phyloP scores from a whole-genome alignment of 2,797 vertebrate species.

The Moxostoma hubbsi region DNA sequence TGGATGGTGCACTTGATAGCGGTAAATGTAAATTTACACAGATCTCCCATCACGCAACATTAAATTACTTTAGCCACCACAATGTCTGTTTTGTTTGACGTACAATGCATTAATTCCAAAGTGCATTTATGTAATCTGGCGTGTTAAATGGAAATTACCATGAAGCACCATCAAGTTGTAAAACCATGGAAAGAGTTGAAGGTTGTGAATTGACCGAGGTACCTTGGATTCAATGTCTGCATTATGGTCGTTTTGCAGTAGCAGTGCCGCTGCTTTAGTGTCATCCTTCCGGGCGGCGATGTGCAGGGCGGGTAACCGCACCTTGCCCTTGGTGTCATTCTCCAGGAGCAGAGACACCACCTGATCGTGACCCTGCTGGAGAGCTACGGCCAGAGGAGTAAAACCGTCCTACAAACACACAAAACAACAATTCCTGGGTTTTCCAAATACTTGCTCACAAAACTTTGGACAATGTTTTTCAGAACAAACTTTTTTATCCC shows the following conservation, averaged over 20 bases:
- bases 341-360: constrained; percentile 96
- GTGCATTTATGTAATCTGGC: not conserved
- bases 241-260: constrained; percentile 96
- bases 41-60: constrained; percentile 19
- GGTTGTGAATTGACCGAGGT: constrained; percentile 37
- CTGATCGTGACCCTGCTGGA: constrained; percentile 98
- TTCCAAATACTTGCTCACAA: not conserved
- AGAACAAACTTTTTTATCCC: too few relatives aligned
- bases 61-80: constrained; percentile 16
- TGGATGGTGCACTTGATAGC: constrained; percentile 54
- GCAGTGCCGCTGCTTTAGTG: constrained; percentile 94
- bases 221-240: constrained; percentile 98
- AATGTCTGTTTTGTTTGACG: not conserved
- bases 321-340: constrained; percentile 98
- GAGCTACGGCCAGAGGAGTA: constrained; percentile 94
- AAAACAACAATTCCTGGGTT: constrained; percentile 7
- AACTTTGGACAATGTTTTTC: too few relatives aligned
- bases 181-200: constrained; percentile 3
- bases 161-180: constrained; percentile 53
- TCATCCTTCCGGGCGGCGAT: constrained; percentile 97
- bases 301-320: constrained; percentile 94
- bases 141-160: constrained; percentile 5
- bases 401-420: constrained; percentile 87
- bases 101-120: not conserved
- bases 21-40: constrained; percentile 2